Evolutionary conservation across 2,888 invertebrate species (phyloP).

Genomic region (Macroteleia sp.): DNA sequence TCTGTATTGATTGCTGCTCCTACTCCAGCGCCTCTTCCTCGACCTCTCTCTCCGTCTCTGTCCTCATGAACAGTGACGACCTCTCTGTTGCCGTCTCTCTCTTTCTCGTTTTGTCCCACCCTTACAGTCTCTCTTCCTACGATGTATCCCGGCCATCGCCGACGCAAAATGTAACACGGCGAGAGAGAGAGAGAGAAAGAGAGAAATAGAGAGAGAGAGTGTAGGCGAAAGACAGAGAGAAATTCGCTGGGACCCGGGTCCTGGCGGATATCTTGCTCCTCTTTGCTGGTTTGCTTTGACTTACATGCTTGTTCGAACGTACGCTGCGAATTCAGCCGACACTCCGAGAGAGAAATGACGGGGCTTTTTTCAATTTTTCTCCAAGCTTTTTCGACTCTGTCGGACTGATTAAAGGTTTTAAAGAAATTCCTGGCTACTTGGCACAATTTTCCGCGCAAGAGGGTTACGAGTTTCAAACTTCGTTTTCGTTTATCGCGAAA

Average conservation of each 20-base stretch:
- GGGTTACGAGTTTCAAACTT: too few species aligned
- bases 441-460: too few species aligned
- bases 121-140: constrained; percentile 44
- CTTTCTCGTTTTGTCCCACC: constrained; percentile 46
- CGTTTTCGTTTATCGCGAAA: too few species aligned
- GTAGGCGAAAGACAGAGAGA: background rate
- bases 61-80: constrained; percentile 28
- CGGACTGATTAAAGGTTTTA: too few species aligned
- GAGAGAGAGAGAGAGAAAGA: constrained; percentile 11
- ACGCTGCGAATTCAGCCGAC: constrained; percentile 19
- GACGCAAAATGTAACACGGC: constrained; percentile 67
- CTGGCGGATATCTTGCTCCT: constrained; percentile 44
- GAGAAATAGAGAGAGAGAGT: constrained; percentile 7
- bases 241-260: constrained; percentile 36
- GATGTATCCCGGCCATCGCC: constrained; percentile 58
- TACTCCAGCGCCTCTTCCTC: constrained; percentile 69
- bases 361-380: too few species aligned
- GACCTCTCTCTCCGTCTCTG: constrained; percentile 70
- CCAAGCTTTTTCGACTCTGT: too few species aligned
- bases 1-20: constrained; percentile 82
- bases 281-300: constrained; percentile 44
- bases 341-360: background rate
- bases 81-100: constrained; percentile 66
- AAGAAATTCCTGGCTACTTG: too few species aligned
- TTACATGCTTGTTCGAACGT: constrained; percentile 43